Evolutionary conservation across 2,113 vertebrate species (phyloP).

Genomic region (Tragelaphus strepsiceros): DNA sequence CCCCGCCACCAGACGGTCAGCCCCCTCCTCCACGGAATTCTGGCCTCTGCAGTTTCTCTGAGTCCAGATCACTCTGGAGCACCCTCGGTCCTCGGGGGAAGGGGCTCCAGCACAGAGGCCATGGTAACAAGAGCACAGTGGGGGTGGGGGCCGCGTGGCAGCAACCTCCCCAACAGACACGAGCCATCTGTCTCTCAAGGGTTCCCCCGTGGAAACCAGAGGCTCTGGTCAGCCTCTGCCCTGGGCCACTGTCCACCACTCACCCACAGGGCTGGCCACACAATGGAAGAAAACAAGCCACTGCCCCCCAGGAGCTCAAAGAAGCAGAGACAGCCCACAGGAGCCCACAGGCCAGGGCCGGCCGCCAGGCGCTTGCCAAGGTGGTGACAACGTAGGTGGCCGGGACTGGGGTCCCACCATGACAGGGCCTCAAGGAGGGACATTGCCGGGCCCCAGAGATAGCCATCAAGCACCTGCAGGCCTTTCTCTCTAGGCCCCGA

Average conservation of each 20-base stretch:
- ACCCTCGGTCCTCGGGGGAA: fast-evolving
- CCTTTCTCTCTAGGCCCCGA: not conserved
- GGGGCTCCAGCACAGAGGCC: not conserved
- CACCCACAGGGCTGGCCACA: not conserved
- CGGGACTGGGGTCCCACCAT: no score
- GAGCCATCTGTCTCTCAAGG: not conserved
- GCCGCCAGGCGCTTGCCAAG: not conserved
- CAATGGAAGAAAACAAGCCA: not conserved
- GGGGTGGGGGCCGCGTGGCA: not conserved
- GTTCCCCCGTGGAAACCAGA: not conserved
- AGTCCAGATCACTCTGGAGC: not conserved
- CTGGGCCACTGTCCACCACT: not conserved
- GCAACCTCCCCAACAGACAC: fast-evolving
- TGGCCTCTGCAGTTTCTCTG: not conserved
- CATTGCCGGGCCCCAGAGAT: fast-evolving
- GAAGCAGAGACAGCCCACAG: not conserved
- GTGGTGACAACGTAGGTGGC: not conserved
- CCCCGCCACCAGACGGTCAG: not conserved
- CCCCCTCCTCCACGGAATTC: not conserved
- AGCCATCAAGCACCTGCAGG: fast-evolving
- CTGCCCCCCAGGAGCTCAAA: not conserved
- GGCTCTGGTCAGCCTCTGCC: not conserved
- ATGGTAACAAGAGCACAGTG: fast-evolving
- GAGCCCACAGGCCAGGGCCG: not conserved
- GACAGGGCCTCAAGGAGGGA: not conserved